phyloP scores from a whole-genome alignment of 2,113 vertebrate species.

The Cebidichthys violaceus region DNA sequence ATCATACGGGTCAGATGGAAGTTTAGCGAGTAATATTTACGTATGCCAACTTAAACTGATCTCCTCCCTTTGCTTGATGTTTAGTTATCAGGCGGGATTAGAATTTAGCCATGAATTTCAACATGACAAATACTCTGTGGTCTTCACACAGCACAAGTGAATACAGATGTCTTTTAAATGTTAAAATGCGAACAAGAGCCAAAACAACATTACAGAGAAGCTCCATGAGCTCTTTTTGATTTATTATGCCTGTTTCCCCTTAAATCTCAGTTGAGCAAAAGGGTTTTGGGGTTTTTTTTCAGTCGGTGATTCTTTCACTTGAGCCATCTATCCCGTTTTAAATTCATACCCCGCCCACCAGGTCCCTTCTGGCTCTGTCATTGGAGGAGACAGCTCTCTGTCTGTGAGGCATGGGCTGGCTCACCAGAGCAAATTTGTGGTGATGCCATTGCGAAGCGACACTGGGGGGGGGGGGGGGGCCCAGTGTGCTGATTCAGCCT shows the following conservation, averaged over 20 bases:
- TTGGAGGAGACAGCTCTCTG: conserved; percentile 48
- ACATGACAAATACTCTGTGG: conserved; percentile 47
- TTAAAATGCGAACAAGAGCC: conserved; percentile 44
- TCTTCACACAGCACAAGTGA: conserved; percentile 50
- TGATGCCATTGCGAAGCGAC: conserved; percentile 65
- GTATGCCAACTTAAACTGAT: conserved; percentile 54
- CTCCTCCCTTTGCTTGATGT: conserved; percentile 57
- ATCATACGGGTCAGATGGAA: conserved; percentile 70
- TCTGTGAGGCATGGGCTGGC: conserved; percentile 52
- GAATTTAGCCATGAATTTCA: conserved; percentile 35
- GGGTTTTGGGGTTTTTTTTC: conserved; percentile 7
- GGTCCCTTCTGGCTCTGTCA: conserved; percentile 33
- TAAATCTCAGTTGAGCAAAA: conserved; percentile 56
- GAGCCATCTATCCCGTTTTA: conserved; percentile 55
- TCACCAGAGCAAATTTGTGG: conserved; percentile 44
- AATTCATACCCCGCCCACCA: conserved; percentile 46
- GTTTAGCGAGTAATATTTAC: conserved; percentile 61
- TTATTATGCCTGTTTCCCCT: conserved; percentile 64
- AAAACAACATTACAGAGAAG: conserved; percentile 53
- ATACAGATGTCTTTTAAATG: conserved; percentile 62
- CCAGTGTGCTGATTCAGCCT: conserved; percentile 69
- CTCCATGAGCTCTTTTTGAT: conserved; percentile 53
- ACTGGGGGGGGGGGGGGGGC: conserved; percentile 35
- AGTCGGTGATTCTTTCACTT: conserved; percentile 38
- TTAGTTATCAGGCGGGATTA: conserved; percentile 47